Evolutionary conservation across 2,888 invertebrate genomes (phyloP).

Genomic region (Acholoe squamosa): DNA sequence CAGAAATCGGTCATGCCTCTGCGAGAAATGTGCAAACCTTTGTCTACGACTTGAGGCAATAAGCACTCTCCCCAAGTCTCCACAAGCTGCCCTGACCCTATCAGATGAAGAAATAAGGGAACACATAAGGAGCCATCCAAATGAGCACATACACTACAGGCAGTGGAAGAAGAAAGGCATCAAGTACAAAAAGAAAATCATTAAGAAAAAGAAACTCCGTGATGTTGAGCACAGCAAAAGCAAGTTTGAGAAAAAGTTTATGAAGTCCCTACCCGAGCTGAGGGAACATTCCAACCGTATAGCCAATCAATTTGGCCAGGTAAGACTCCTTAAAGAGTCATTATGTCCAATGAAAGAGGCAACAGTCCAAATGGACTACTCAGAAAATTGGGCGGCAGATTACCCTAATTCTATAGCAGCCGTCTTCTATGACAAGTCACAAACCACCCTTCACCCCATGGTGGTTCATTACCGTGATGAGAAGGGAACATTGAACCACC

Average conservation of each 20-base stretch:
- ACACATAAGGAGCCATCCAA: neutral
- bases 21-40: neutral
- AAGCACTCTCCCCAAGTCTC: neutral
- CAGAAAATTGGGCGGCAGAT: conserved; percentile 77
- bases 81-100: neutral
- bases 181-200: neutral
- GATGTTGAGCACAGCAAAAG: neutral
- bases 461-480: conserved; percentile 65
- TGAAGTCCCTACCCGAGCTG: neutral
- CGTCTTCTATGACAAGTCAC: conserved; percentile 65
- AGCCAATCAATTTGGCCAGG: neutral
- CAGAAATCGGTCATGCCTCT: neutral
- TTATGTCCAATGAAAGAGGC: neutral
- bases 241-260: neutral
- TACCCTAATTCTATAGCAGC: conserved; percentile 69
- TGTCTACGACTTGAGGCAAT: neutral
- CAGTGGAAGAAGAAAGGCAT: neutral
- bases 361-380: conserved; percentile 85
- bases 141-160: neutral
- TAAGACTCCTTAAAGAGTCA: neutral
- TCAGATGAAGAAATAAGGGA: neutral
- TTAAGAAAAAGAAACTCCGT: neutral
- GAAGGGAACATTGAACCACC: neutral
- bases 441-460: conserved; percentile 70
- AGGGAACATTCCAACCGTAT: neutral